phyloP scores from a whole-genome alignment of 2,888 invertebrate species.

The Kryphioiulus occultus region DNA sequence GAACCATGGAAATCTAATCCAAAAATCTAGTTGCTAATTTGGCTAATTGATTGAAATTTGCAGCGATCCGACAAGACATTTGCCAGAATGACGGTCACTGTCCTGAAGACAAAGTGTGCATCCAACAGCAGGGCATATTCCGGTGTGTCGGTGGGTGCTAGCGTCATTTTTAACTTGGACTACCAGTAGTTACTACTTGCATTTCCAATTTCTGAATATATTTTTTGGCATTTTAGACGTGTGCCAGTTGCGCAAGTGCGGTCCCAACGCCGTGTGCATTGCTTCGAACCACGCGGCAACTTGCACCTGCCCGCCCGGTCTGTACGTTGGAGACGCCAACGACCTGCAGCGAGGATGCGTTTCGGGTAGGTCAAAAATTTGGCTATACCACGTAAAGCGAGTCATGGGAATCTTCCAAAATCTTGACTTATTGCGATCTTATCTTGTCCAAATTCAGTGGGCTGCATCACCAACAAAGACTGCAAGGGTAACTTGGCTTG shows the following conservation, averaged over 20 bases:
- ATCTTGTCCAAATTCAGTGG: conserved; percentile 19
- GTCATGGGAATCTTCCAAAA: neutral
- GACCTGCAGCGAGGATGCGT: conserved; percentile 66
- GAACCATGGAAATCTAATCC: neutral
- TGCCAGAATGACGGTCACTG: conserved; percentile 84
- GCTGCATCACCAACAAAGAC: conserved; percentile 52
- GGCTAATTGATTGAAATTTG: neutral
- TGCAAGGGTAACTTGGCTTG: conserved; percentile 65
- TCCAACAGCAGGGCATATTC: conserved; percentile 57
- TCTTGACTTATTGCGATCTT: neutral
- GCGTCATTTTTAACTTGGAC: neutral
- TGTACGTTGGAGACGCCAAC: conserved; percentile 85
- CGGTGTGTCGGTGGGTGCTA: conserved; percentile 49
- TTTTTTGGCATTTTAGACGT: conserved; percentile 50
- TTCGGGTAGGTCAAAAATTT: conserved; percentile 53
- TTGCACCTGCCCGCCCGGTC: conserved; percentile 88
- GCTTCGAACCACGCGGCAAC: conserved; percentile 88
- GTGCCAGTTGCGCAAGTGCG: conserved; percentile 79
- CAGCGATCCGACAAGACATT: conserved; percentile 72
- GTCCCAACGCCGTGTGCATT: conserved; percentile 85
- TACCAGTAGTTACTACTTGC: neutral
- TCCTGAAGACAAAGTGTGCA: conserved; percentile 81
- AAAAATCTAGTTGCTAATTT: neutral
- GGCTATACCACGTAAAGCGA: neutral
- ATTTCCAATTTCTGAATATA: neutral